Conservation (phyloP, 2,797 vertebrate genomes). For the Lepilemur ruficaudatus region DNA sequence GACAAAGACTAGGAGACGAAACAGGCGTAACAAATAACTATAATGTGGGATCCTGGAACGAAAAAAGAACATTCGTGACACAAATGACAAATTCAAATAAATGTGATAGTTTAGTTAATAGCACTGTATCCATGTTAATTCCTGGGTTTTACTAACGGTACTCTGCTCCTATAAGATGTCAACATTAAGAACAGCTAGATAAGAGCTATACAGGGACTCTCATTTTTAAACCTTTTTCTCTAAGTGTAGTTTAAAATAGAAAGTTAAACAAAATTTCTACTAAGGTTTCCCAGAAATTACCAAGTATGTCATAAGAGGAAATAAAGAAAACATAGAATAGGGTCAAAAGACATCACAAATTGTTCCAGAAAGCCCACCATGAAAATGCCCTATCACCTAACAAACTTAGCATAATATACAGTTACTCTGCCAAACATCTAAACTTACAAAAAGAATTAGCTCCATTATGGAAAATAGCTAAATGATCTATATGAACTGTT, state of each 20-base stretch:
- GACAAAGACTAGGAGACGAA: rapidly evolving
- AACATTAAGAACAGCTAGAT: background rate
- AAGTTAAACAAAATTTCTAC: background rate
- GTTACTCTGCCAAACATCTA: background rate
- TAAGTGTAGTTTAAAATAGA: background rate
- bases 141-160: background rate
- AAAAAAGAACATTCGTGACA: background rate
- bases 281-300: background rate
- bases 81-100: no score
- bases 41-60: rapidly evolving
- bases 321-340: background rate
- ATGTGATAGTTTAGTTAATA: rapidly evolving
- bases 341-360: background rate
- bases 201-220: background rate
- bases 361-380: background rate
- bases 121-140: background rate
- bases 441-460: background rate
- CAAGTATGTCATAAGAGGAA: background rate
- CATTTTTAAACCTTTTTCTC: background rate
- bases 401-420: background rate
- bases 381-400: background rate
- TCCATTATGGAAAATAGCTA: background rate
- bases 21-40: no score
- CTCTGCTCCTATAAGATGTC: rapidly evolving
- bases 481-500: background rate